Evolutionary conservation across 2,888 invertebrate genomes (phyloP).

Genomic region (Microplitis manilae): DNA sequence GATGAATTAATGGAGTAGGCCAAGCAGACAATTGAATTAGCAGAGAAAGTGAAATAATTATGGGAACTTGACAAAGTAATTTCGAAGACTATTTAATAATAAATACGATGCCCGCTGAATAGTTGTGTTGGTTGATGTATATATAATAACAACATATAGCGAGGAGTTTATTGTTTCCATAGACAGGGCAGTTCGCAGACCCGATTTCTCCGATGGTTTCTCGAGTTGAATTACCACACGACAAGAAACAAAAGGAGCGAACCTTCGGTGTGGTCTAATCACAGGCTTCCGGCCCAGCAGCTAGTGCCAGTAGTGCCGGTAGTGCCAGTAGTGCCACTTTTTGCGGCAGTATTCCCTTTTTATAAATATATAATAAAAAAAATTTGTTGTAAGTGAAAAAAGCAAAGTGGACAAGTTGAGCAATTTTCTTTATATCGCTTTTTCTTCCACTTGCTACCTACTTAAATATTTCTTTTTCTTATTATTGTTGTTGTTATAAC

Average conservation of each 20-base stretch:
- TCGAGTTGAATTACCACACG: constrained; percentile 50
- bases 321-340: constrained; percentile 25
- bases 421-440: neutral
- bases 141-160: constrained; percentile 47
- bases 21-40: neutral
- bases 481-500: neutral
- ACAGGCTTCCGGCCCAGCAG: constrained; percentile 44
- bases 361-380: neutral
- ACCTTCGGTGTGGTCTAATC: constrained; percentile 46
- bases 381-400: constrained; percentile 8
- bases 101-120: neutral
- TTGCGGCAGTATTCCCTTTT: constrained; percentile 16
- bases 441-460: neutral
- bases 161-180: constrained; percentile 39
- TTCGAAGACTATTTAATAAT: constrained; percentile 1
- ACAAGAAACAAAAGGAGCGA: constrained; percentile 30
- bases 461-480: neutral
- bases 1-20: neutral
- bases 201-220: constrained; percentile 49
- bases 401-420: constrained; percentile 4
- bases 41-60: constrained; percentile 32
- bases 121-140: constrained; percentile 39
- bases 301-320: constrained; percentile 18
- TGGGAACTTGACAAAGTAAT: constrained; percentile 9
- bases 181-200: constrained; percentile 33